Percentiles rank a stretch among this genome's conserved stretches.
Conservation (phyloP, 2,888 invertebrate genomes). For the Macaria liturata region DNA sequence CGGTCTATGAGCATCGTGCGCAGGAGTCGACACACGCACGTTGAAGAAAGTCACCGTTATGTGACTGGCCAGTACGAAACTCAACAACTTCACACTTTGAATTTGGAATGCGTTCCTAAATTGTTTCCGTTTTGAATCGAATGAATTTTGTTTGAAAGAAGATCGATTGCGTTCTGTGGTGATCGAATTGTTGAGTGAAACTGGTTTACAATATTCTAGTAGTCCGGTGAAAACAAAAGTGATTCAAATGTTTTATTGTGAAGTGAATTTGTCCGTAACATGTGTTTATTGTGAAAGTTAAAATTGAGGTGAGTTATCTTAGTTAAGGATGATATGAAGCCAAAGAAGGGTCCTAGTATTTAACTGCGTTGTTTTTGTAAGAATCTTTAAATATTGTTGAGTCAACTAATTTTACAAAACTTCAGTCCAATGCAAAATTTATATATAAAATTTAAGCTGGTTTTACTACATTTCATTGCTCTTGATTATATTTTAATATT, state of each 20-base stretch:
- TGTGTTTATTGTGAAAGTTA: slow-evolving; percentile 47
- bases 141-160: slow-evolving; percentile 8
- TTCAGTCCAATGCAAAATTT: too few species aligned
- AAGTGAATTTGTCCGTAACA: slow-evolving; percentile 36
- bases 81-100: slow-evolving; percentile 22
- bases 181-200: slow-evolving; percentile 1
- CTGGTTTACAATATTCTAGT: slow-evolving; percentile 9
- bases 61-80: slow-evolving; percentile 39
- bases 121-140: slow-evolving; percentile 14
- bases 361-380: too few species aligned
- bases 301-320: slow-evolving; percentile 39
- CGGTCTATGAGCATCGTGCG: slow-evolving; percentile 35
- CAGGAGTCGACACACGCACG: slow-evolving; percentile 54
- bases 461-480: too few species aligned
- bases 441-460: too few species aligned
- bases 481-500: too few species aligned
- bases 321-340: too few species aligned
- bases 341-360: too few species aligned
- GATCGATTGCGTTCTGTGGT: slow-evolving; percentile 1
- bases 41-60: slow-evolving; percentile 63
- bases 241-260: slow-evolving; percentile 31
- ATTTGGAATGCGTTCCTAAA: slow-evolving; percentile 22
- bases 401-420: too few species aligned
- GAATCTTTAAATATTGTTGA: too few species aligned
- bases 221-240: slow-evolving; percentile 14